Base-by-base conservation (phyloP, 2,113 vertebrate genomes). In the Scophthalmus maximus region DNA sequence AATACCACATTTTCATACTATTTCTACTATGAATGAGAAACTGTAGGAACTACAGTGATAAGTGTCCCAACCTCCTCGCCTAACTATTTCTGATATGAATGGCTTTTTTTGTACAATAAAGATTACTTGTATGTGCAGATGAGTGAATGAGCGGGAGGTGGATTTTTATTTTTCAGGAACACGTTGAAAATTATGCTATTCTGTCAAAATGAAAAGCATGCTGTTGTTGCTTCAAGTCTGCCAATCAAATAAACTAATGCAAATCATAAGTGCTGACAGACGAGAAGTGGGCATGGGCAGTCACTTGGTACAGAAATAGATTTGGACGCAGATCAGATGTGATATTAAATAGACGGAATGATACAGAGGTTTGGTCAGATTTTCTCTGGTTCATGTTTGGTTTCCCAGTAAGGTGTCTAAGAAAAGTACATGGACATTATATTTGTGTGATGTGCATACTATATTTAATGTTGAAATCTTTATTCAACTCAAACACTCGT, bases 271-370 rank as follows among this genome's bases (percentile, higher is more conserved):
- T 26, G 63, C 11, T 73, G 63, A 68, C 70, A 81, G 81, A 26
- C 51, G 34, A n/a, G n/a, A n/a, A n/a, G n/a, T n/a, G n/a, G n/a
- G 30, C 44, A n/a, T 51, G 60, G 52, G 47, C 55, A 60, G 46
- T 46, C 42, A n/a, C n/a, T n/a, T n/a, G n/a, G n/a, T n/a, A n/a
- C n/a, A 30, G 50, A 49, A 82, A 82, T 80, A 82, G 76, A 79
- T 74, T 11, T 82, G 73, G 76, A 76, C 53, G 0, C 63, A 53
- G 59, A 79, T 79, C 79, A 85, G 71, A 61, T 15, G 25, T 20
- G 29, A 63, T 78, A 68, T 58, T 40, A 22, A 77, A 32, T 53
- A 49, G 72, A 46, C 18, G 40, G 25, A 40, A n/a, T 18, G 56
- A 34, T 34, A 55, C 23, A n/a, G 51, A 50, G 25, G n/a, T 32